Conservation (phyloP, 1,140 invertebrate species). For the Galendromus occidentalis region DNA sequence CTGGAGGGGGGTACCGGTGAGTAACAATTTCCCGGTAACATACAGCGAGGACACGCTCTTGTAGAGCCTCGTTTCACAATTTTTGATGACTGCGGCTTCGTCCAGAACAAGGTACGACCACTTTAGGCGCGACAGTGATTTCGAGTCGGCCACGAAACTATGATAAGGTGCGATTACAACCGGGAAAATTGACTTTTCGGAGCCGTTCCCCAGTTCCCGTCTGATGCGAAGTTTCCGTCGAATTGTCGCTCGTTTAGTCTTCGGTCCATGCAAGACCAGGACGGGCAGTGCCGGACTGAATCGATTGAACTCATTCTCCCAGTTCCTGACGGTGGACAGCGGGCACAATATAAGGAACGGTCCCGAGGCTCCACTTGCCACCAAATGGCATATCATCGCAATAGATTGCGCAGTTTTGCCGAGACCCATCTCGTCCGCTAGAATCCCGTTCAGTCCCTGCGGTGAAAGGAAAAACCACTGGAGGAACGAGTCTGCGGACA, state of each 20-base stretch:
- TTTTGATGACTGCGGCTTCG: constrained; percentile 98
- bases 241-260: background rate
- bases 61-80: constrained; percentile 96
- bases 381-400: constrained; percentile 15
- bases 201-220: too few species aligned
- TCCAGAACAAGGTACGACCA: constrained; percentile 94
- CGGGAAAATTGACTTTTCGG: background rate
- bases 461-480: too few species aligned
- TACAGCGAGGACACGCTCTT: constrained; percentile 88
- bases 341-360: constrained; percentile 90
- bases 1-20: constrained; percentile 85
- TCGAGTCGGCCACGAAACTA: background rate
- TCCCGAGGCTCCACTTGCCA: constrained; percentile 32
- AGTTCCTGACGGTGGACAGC: constrained; percentile 96
- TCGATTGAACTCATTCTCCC: constrained; percentile 97
- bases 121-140: constrained; percentile 84
- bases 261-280: background rate
- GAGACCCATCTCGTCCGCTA: constrained; percentile 20
- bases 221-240: background rate
- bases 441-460: constrained; percentile 17
- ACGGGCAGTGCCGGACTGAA: constrained; percentile 84
- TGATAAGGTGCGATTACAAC: background rate
- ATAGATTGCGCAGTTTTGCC: constrained; percentile 18
- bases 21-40: constrained; percentile 77
- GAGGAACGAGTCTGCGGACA: too few species aligned